phyloP scores from a whole-genome alignment of 2,113 vertebrate species.

The Isurus oxyrinchus region DNA sequence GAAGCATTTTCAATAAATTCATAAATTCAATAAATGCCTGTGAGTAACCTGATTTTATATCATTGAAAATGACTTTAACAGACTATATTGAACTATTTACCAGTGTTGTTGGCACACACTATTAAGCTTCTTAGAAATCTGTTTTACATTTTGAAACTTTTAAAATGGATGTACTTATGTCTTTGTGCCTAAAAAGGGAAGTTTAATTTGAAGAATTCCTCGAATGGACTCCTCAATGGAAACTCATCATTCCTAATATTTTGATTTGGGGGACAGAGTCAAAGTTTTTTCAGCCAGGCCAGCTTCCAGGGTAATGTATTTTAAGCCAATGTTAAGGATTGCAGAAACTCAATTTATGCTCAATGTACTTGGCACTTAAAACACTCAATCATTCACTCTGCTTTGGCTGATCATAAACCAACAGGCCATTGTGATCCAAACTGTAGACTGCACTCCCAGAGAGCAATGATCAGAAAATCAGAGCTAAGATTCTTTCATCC shows the following conservation, averaged over 20 bases:
- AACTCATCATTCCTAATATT: background rate
- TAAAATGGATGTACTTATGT: too few relatives aligned
- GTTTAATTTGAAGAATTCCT: background rate
- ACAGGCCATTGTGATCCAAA: background rate
- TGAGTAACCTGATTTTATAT: too few relatives aligned
- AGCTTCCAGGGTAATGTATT: background rate
- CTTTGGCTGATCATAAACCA: background rate
- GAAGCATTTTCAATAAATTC: too few relatives aligned
- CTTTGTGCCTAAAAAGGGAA: background rate
- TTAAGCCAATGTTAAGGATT: background rate
- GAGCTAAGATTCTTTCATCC: background rate
- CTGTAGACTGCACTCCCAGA: too few relatives aligned
- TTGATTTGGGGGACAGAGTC: background rate
- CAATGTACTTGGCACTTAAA: background rate
- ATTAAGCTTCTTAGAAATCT: too few relatives aligned
- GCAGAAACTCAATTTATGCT: background rate
- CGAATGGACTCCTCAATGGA: background rate
- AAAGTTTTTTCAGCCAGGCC: background rate
- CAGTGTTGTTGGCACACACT: too few relatives aligned
- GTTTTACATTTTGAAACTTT: too few relatives aligned
- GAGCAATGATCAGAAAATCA: background rate
- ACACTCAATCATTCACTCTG: too few relatives aligned
- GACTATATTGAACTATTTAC: too few relatives aligned
- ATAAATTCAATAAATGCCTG: too few relatives aligned
- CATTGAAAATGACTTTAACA: too few relatives aligned